These are phyloP conservation scores for Chymomyza caudatula DNA, from an alignment of 2,888 invertebrate genomes.

Conservation along the genomic window DNA sequence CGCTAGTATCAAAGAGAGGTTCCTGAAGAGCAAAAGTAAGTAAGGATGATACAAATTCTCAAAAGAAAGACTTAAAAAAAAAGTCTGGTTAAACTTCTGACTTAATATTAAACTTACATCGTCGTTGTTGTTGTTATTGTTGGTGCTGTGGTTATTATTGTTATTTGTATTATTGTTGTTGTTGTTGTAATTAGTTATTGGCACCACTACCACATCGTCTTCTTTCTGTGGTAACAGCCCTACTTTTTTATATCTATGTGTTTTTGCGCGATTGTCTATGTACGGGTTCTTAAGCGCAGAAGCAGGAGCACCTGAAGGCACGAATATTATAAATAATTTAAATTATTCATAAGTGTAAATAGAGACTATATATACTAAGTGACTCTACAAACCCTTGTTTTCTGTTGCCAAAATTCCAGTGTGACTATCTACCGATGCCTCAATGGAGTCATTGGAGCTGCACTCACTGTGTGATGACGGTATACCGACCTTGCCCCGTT, in stretches of 20 bases:
- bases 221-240: slow-evolving; percentile 52
- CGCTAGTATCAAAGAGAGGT: slow-evolving; percentile 78
- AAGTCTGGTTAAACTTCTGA: too few species aligned
- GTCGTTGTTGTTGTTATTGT: slow-evolving; percentile 81
- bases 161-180: slow-evolving; percentile 77
- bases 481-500: slow-evolving; percentile 78
- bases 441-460: slow-evolving; percentile 78
- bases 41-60: too few species aligned
- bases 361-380: slow-evolving; percentile 2
- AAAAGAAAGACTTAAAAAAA: not conserved
- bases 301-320: slow-evolving; percentile 42
- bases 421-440: slow-evolving; percentile 77
- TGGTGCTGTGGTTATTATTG: slow-evolving; percentile 70
- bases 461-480: slow-evolving; percentile 78
- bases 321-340: not conserved
- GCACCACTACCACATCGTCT: slow-evolving; percentile 74
- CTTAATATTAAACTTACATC: slow-evolving; percentile 81
- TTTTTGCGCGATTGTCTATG: slow-evolving; percentile 80
- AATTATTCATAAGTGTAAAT: not conserved
- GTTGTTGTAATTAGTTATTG: slow-evolving; percentile 82
- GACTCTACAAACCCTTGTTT: slow-evolving; percentile 68
- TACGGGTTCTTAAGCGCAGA: slow-evolving; percentile 81
- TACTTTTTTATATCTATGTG: slow-evolving; percentile 67
- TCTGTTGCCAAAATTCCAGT: slow-evolving; percentile 76
- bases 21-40: slow-evolving; percentile 65